A percentile compares a stretch with the other conserved stretches of the same genome.
These are phyloP conservation scores for Lepas anatifera DNA, from an alignment of 2,888 invertebrate species.

Conservation along the genomic window DNA sequence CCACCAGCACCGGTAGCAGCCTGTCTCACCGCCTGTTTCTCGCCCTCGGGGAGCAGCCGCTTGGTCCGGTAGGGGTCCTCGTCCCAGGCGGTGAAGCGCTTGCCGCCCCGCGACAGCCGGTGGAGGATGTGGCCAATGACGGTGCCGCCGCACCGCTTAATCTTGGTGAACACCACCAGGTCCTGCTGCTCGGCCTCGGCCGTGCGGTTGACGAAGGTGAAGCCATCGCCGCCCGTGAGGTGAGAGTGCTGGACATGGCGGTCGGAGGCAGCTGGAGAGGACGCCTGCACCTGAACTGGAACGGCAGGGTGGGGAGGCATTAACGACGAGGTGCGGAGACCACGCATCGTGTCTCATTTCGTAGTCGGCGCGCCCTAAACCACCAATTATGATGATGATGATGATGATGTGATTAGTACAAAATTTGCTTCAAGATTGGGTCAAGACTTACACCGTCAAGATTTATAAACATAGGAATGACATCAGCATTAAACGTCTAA, in stretches of 20 bases:
- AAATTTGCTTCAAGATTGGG: no score
- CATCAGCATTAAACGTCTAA: no score
- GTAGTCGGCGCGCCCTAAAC: neutral
- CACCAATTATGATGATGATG: neutral
- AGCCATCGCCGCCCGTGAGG: no score
- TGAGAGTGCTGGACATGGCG: neutral
- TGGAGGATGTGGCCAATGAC: neutral
- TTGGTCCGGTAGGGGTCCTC: neutral
- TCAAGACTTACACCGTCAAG: no score
- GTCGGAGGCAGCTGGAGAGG: neutral
- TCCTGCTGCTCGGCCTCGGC: neutral
- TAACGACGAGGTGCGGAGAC: neutral
- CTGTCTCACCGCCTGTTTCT: neutral
- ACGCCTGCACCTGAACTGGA: neutral
- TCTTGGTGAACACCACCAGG: neutral
- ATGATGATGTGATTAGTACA: no score
- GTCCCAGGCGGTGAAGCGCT: neutral
- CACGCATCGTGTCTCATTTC: neutral
- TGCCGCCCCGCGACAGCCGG: neutral
- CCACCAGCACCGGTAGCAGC: neutral
- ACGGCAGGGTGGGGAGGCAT: neutral
- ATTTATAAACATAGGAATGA: no score
- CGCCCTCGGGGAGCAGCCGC: neutral
- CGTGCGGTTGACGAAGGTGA: neutral
- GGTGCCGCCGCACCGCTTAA: neutral